A percentile compares a stretch with the other conserved stretches of the same genome.
Evolutionary conservation across 2,113 vertebrate species (phyloP).

Genomic region (Psophia crepitans): DNA sequence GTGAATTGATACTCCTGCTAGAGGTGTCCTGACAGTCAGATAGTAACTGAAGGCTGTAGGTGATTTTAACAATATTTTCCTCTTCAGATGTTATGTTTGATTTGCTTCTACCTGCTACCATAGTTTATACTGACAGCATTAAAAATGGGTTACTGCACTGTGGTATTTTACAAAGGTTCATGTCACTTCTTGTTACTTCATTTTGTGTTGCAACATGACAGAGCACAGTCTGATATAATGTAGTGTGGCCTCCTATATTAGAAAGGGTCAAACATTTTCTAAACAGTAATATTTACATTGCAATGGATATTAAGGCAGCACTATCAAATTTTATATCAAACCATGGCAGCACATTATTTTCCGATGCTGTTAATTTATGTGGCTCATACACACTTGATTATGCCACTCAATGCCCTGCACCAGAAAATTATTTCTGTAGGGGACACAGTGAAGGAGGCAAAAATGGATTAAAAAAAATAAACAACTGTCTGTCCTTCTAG

Average conservation of each 20-base stretch:
- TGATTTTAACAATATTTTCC: conserved; percentile 58
- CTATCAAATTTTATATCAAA: not conserved
- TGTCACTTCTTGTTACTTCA: conserved; percentile 60
- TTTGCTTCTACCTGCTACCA: conserved; percentile 52
- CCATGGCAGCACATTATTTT: not conserved
- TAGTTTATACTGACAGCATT: conserved; percentile 48
- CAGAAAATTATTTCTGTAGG: not conserved
- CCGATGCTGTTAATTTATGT: not conserved
- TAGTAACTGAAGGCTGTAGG: conserved; percentile 4
- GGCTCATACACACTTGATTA: not conserved
- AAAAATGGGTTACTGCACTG: conserved; percentile 56
- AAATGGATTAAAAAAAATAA: not conserved
- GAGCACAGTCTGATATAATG: conserved; percentile 24
- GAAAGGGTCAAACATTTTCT: conserved; percentile 30
- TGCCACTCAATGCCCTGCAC: not conserved
- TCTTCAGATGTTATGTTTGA: conserved; percentile 32
- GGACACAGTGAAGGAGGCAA: not conserved
- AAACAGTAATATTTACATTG: conserved; percentile 37
- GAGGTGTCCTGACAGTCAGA: not conserved
- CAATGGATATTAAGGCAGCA: not conserved
- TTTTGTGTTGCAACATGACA: not conserved
- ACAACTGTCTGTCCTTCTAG: not conserved
- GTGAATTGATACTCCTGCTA: not conserved
- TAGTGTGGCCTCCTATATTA: conserved; percentile 17
- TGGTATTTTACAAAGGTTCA: conserved; percentile 64